Evolutionary conservation across 2,888 invertebrate species (phyloP).

Genomic region (Petrophora chlorosata): DNA sequence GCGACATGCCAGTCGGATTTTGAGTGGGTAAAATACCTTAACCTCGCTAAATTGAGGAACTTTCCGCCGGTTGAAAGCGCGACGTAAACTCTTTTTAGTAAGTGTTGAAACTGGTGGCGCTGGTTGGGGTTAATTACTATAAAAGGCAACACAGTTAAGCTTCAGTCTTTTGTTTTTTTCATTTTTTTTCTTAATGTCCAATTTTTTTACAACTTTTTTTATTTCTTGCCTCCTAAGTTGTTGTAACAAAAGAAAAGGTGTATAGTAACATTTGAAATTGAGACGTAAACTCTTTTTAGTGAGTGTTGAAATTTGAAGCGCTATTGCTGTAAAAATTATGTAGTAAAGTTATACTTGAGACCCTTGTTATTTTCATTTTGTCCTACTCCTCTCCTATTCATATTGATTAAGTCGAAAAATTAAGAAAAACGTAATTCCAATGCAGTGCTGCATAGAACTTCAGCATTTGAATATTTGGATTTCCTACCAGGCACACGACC

Average conservation of each 20-base stretch:
- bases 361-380: neutral
- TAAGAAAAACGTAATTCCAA: too few species aligned
- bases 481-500: too few species aligned
- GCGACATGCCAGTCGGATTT: constrained; percentile 53
- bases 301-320: constrained; percentile 20
- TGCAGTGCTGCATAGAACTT: too few species aligned
- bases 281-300: constrained; percentile 24
- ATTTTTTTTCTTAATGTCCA: neutral
- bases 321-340: constrained; percentile 2
- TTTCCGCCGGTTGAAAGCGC: constrained; percentile 24
- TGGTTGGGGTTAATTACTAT: constrained; percentile 12
- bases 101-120: constrained; percentile 18
- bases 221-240: too few species aligned
- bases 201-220: neutral
- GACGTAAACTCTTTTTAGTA: constrained; percentile 24
- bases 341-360: neutral
- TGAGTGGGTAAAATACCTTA: constrained; percentile 52
- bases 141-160: neutral
- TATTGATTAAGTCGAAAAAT: too few species aligned
- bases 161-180: neutral
- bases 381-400: too few species aligned
- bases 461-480: too few species aligned
- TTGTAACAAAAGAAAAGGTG: too few species aligned
- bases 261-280: too few species aligned
- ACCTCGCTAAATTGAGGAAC: constrained; percentile 46